Evolutionary conservation across 2,797 vertebrate species (phyloP).

Genomic region (Glyptemys insculpta): DNA sequence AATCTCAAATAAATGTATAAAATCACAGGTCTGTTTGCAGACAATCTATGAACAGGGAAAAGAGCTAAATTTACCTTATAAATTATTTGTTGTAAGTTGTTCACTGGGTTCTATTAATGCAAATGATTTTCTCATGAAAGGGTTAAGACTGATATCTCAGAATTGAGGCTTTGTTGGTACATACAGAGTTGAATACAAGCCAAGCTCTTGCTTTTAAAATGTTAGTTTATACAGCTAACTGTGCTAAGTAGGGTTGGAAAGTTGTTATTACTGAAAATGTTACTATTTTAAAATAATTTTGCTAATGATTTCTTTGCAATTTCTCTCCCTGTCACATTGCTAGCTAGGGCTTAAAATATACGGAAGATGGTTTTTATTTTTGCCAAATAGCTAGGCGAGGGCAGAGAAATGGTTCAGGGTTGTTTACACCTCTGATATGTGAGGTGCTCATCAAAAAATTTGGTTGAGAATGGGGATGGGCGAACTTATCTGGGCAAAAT

Average conservation of each 20-base stretch:
- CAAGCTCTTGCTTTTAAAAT: slow-evolving; percentile 60
- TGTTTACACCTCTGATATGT: neutral
- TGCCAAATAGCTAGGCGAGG: neutral
- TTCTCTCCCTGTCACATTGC: slow-evolving; percentile 20
- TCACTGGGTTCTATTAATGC: neutral
- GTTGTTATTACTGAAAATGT: slow-evolving; percentile 52
- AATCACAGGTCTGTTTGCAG: neutral
- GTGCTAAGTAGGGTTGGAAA: slow-evolving; percentile 51
- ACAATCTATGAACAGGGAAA: neutral
- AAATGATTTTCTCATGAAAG: slow-evolving; percentile 5
- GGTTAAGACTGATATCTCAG: slow-evolving; percentile 53
- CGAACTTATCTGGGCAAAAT: neutral
- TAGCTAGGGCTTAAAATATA: slow-evolving; percentile 45
- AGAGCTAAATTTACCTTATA: neutral
- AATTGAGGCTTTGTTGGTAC: slow-evolving; percentile 53
- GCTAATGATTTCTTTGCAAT: slow-evolving; percentile 10
- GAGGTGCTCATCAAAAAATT: neutral
- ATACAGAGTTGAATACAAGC: slow-evolving; percentile 55
- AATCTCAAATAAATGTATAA: neutral
- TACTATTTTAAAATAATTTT: slow-evolving; percentile 61
- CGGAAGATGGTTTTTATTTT: neutral
- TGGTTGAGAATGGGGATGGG: neutral
- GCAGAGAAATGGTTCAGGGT: neutral
- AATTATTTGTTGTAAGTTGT: neutral
- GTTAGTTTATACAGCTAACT: slow-evolving; percentile 57